Evolutionary conservation across 2,797 vertebrate species (phyloP), one percentile per base, ranked within the genome.

Genomic region (Phalanger gymnotis): DNA sequence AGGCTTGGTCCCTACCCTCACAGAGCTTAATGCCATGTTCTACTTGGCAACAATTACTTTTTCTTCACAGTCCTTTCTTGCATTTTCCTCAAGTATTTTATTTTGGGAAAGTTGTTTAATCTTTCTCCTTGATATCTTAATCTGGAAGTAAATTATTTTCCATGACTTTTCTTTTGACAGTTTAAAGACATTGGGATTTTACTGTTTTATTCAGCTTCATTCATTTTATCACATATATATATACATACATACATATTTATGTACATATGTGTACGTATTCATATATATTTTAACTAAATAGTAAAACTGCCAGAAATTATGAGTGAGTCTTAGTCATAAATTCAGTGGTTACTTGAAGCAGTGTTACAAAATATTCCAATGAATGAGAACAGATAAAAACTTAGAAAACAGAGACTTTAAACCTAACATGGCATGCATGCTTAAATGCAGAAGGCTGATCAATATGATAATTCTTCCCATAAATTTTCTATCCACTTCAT

Each of bases 21-120:
- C 14, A 81, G 66, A 81, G 19, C 53, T 53, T 12, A 55, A 95
- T 51, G 2, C 61, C 14, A 66, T 92, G 40, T 92, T 95, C 97
- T 81, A 66, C 89, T 92, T 89, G 16, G 52, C 92, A 92, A 95
- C 61, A 91, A 57, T 53, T 7, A 92, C 5, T 73, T 94, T 30
- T 87, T 94, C 96, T 54, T 94, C 30, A 94, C 19, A 90, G 40
- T 10, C 1, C 16, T 95, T 94, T 5, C 28, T 57, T 57, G 40
- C 94, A 81, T 53, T 94, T 96, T 94, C 93, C n/a, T 55, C 91
- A 93, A 95, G 92, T 87, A 95, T 87, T 0, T 58, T 93, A 93
- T 25, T 91, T 51, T 94, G 56, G 51, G 47, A 53, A 10, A 92
- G 55, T 91, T 73, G 1, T 81, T 92, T 94, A 81, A 55, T 53